These are phyloP conservation scores for Cenopis cana DNA, from an alignment of 2,888 invertebrate species.

Conservation along the genomic window DNA sequence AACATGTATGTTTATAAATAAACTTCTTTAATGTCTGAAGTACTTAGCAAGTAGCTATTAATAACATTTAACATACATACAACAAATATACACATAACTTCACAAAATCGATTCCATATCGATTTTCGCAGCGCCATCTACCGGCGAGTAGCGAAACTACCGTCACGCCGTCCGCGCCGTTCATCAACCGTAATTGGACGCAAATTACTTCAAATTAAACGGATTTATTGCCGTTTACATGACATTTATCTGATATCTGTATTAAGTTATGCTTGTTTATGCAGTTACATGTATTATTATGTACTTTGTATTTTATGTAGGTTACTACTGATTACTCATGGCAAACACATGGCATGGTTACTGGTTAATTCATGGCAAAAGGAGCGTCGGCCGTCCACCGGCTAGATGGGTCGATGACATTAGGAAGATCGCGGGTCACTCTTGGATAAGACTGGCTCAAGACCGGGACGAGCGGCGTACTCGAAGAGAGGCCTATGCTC, in stretches of 20 bases:
- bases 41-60: neutral
- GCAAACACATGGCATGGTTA: too few relatives aligned
- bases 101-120: slow-evolving; percentile 48
- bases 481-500: too few relatives aligned
- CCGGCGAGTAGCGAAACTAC: slow-evolving; percentile 65
- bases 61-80: too few relatives aligned
- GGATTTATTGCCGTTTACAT: slow-evolving; percentile 75
- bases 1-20: too few relatives aligned
- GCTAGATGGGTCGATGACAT: too few relatives aligned
- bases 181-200: slow-evolving; percentile 71
- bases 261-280: slow-evolving; percentile 39
- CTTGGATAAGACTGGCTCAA: too few relatives aligned
- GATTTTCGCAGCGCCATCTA: slow-evolving; percentile 70
- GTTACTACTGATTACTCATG: neutral
- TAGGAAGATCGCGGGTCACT: too few relatives aligned
- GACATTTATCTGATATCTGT: slow-evolving; percentile 57
- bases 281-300: slow-evolving; percentile 22
- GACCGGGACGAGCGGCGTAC: too few relatives aligned
- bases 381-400: too few relatives aligned
- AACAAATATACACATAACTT: neutral
- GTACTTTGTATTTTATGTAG: slow-evolving; percentile 19
- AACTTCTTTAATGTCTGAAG: too few relatives aligned
- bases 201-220: slow-evolving; percentile 76
- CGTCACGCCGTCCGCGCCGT: slow-evolving; percentile 59
- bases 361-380: too few relatives aligned